Evolutionary conservation across 2,113 vertebrate genomes (phyloP), one percentile per base, ranked within the genome.

Genomic region (Diadophis punctatus): DNA sequence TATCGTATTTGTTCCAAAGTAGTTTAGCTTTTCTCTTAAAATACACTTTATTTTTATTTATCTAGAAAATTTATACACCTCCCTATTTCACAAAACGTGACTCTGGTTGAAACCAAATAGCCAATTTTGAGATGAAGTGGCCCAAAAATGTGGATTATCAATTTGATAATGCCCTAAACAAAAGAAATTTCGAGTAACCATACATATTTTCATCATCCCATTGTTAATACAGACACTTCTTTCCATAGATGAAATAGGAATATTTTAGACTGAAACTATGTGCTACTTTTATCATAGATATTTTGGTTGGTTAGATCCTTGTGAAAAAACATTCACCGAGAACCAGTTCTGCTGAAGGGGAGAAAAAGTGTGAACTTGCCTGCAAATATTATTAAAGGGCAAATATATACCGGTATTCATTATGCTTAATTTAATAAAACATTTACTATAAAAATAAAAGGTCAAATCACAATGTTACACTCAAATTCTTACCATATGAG

Each of bases 341-440:
- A 52, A 27, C 49, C 12, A 55, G 34, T 55, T 20, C 25, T 91
- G 53, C 18, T 14, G 30, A 52, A 56, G 34, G n/a, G 30, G 22
- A 43, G 12, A 20, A 30, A 46, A 85, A 46, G 34, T 43, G 23
- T 53, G 86, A 51, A 74, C n/a, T 10, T 53, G 48, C 58, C 49
- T 88, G 60, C 51, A 92, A 8, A 90, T 87, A 91, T 96, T 96
- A 95, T 49, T 55, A 49, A 94, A 91, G 52, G 48, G 93, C 43
- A 93, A 88, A 95, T 93, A 46, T 95, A 91, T 86, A 94, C 90
- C 92, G 68, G n/a, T 90, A 55, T 93, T 95, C 92, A 93, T 90
- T 95, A 94, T 93, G 92, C 43, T 88, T 30, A 52, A 94, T 90
- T 95, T 95, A 92, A 51, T 80, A 94, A 90, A 51, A 74, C 10